phyloP scores from a whole-genome alignment of 2,888 invertebrate species.

The Dascillus cervinus region DNA sequence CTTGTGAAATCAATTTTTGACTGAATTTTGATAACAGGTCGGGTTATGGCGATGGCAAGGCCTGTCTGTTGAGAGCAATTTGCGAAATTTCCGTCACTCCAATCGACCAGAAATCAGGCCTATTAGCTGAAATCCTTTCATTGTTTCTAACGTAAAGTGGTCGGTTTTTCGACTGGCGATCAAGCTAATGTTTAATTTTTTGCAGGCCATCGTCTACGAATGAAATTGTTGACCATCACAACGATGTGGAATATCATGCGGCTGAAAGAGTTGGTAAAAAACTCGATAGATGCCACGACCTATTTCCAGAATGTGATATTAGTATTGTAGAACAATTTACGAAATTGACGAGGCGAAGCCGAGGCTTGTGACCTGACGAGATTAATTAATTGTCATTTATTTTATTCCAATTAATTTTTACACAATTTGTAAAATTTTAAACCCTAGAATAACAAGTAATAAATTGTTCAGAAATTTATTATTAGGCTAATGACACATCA shows the following conservation, averaged over 20 bases:
- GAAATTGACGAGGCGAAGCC: too few relatives aligned
- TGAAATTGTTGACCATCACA: conserved; percentile 55
- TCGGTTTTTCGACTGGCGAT: background rate
- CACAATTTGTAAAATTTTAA: too few relatives aligned
- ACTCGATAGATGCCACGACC: conserved; percentile 45
- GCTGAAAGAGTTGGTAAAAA: conserved; percentile 61
- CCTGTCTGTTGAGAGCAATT: conserved; percentile 66
- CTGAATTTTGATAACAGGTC: conserved; percentile 43
- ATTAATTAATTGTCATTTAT: too few relatives aligned
- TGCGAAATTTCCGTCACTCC: conserved; percentile 67
- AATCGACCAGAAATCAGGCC: conserved; percentile 56
- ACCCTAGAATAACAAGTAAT: too few relatives aligned
- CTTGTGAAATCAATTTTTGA: too few relatives aligned
- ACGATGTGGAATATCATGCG: conserved; percentile 65
- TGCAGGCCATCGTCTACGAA: conserved; percentile 66
- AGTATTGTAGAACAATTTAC: conserved; percentile 52
- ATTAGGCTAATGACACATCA: too few relatives aligned
- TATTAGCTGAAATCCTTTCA: conserved; percentile 61
- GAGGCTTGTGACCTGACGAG: too few relatives aligned
- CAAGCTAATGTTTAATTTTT: conserved; percentile 19
- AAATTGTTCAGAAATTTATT: too few relatives aligned
- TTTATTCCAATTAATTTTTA: too few relatives aligned
- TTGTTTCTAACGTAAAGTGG: conserved; percentile 1
- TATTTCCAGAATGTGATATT: conserved; percentile 58
- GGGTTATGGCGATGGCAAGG: conserved; percentile 54